phyloP scores from a whole-genome alignment of 2,888 invertebrate genomes.

The Eudemis profundana region DNA sequence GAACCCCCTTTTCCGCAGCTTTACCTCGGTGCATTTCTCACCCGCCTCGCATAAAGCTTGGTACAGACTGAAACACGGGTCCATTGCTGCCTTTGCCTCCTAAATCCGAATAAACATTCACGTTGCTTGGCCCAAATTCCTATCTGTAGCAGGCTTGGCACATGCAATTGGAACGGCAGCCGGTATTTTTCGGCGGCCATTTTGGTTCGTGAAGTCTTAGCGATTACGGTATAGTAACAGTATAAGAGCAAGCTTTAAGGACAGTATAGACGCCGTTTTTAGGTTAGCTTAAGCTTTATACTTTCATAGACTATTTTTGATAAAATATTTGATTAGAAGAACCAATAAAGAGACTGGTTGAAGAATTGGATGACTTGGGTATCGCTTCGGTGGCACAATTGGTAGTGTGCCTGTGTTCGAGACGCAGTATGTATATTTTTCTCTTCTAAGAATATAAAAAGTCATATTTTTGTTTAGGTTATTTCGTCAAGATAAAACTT shows the following conservation, averaged over 20 bases:
- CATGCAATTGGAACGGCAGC: conserved; percentile 16
- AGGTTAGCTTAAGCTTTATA: too few relatives aligned
- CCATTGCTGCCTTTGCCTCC: conserved; percentile 9
- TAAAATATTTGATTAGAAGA: too few relatives aligned
- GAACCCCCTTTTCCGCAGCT: not conserved
- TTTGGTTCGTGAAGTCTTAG: conserved; percentile 6
- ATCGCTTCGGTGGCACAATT: too few relatives aligned
- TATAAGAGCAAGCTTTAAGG: not conserved
- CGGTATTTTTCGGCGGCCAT: conserved; percentile 27
- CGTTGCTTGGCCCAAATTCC: conserved; percentile 60
- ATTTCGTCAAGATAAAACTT: too few relatives aligned
- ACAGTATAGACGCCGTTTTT: not conserved
- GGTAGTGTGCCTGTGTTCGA: too few relatives aligned
- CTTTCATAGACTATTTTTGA: too few relatives aligned
- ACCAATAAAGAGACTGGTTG: too few relatives aligned
- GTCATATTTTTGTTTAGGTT: too few relatives aligned
- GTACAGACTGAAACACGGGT: conserved; percentile 27
- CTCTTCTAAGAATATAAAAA: too few relatives aligned
- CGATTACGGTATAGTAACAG: not conserved
- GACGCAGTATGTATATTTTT: too few relatives aligned
- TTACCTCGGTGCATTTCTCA: conserved; percentile 25
- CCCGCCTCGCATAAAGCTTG: conserved; percentile 4
- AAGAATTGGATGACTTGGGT: too few relatives aligned
- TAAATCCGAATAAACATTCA: conserved; percentile 44
- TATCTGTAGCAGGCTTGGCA: conserved; percentile 46